A percentile compares a stretch with the other conserved stretches of the same genome.
Evolutionary conservation across 2,113 vertebrate species (phyloP).

Genomic region (Phaethornis superciliosus): DNA sequence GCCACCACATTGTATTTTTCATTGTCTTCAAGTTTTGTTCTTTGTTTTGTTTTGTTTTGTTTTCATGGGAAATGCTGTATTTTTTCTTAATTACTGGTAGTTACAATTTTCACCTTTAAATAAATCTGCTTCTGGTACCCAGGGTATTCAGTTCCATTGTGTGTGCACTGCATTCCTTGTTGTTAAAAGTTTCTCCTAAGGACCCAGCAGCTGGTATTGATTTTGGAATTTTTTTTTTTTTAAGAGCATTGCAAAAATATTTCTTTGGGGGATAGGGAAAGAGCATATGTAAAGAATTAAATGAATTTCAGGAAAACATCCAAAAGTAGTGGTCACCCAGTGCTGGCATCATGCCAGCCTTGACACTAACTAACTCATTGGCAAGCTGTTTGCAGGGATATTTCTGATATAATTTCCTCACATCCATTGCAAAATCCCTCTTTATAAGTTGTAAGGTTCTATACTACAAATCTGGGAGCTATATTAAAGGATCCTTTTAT

Average conservation of each 20-base stretch:
- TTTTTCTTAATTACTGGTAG: background rate
- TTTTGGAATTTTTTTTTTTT: background rate
- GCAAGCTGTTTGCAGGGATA: background rate
- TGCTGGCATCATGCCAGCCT: background rate
- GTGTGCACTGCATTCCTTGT: background rate
- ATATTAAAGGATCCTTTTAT: conserved; percentile 2
- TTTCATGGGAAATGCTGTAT: background rate
- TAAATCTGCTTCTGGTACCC: background rate
- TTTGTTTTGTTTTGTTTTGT: too few relatives aligned
- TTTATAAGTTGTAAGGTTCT: conserved; percentile 46
- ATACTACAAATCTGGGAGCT: background rate
- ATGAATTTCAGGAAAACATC: background rate
- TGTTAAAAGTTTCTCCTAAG: background rate
- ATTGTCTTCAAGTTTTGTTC: background rate
- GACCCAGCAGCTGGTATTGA: background rate
- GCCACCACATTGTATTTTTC: background rate
- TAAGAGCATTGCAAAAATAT: background rate
- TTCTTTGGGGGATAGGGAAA: background rate
- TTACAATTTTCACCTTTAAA: background rate
- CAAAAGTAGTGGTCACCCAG: background rate
- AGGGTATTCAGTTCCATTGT: background rate
- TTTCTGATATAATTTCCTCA: conserved; percentile 39
- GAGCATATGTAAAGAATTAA: conserved; percentile 25
- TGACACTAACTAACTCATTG: background rate
- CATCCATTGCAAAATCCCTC: conserved; percentile 14